phyloP scores from a whole-genome alignment of 2,113 vertebrate genomes.

The Chiloscyllium plagiosum region DNA sequence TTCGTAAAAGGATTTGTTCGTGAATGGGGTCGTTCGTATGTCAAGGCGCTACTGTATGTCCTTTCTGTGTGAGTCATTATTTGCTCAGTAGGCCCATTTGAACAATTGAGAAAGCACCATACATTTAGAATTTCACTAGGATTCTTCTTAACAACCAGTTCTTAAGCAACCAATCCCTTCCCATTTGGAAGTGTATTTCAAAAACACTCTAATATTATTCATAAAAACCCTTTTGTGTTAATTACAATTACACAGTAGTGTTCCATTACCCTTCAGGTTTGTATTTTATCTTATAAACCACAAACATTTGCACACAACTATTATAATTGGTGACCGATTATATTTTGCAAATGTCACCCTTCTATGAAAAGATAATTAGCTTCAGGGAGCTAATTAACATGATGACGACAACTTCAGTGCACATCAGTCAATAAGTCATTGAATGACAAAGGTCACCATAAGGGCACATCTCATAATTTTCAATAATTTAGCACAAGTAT shows the following conservation, averaged over 20 bases:
- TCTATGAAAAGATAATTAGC: background rate
- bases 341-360: background rate
- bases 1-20: too few species aligned
- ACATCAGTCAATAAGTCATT: background rate
- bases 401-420: background rate
- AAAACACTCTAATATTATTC: background rate
- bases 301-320: background rate
- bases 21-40: too few species aligned
- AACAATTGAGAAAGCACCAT: background rate
- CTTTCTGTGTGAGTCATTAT: background rate
- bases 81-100: background rate
- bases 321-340: slow-evolving; percentile 1
- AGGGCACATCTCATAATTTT: background rate
- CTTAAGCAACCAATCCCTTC: background rate
- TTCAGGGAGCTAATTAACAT: slow-evolving; percentile 11
- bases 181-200: background rate
- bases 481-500: background rate
- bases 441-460: background rate
- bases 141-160: background rate
- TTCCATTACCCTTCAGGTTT: background rate
- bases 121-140: background rate
- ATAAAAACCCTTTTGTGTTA: too few species aligned
- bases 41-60: background rate
- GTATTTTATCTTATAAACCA: background rate
- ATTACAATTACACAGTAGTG: background rate